Percentiles rank a stretch among this genome's conserved stretches.
Conservation (phyloP, 2,797 vertebrate genomes). For the Pristis pectinata region DNA sequence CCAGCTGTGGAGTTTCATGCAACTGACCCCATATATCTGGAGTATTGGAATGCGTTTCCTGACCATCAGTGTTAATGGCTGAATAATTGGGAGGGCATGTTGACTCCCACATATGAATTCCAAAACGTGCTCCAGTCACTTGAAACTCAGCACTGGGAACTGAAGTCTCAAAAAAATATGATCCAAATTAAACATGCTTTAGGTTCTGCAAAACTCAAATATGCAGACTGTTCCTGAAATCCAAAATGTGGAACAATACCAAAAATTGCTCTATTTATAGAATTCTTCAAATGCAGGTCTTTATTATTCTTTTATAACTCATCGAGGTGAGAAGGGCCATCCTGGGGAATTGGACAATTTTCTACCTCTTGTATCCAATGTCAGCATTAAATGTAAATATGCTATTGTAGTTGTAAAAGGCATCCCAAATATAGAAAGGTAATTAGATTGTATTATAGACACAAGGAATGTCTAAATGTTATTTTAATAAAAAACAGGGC, state of each 20-base stretch:
- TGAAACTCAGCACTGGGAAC: neutral
- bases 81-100: neutral
- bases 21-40: neutral
- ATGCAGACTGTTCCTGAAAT: neutral
- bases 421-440: neutral
- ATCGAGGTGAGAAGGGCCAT: neutral
- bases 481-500: neutral
- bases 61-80: neutral
- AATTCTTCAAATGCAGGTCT: neutral
- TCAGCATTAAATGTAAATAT: constrained; percentile 12
- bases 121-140: neutral
- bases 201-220: neutral
- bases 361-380: neutral
- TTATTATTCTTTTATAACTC: neutral
- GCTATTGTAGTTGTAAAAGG: neutral
- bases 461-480: neutral
- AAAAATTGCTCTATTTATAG: neutral
- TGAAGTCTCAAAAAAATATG: neutral
- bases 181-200: neutral
- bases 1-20: neutral
- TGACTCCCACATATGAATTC: neutral
- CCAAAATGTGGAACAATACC: neutral
- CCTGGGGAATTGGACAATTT: neutral
- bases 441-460: constrained; percentile 7
- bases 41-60: neutral